These are phyloP conservation scores for Mythimna lalbum DNA, from an alignment of 2,888 invertebrate genomes.

Conservation along the genomic window DNA sequence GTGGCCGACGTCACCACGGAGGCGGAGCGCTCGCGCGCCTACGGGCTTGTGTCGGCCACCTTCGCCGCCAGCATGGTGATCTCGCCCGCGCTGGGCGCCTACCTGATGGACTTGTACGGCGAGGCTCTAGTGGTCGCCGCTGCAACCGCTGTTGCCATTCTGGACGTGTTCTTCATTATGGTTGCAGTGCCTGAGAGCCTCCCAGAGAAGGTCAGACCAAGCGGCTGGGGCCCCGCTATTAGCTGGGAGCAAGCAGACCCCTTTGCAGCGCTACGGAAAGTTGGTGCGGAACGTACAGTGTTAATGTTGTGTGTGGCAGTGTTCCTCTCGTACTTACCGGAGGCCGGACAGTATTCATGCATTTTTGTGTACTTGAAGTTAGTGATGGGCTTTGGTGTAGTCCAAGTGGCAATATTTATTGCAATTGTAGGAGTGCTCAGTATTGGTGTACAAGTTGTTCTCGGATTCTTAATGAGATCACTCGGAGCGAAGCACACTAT, in stretches of 20 bases:
- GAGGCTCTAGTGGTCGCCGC: conserved; percentile 97
- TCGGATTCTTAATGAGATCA: conserved; percentile 95
- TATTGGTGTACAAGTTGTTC: conserved; percentile 97
- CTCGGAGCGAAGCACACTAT: conserved; percentile 99
- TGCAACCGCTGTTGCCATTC: conserved; percentile 98
- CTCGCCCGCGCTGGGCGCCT: conserved; percentile 98
- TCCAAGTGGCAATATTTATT: conserved; percentile 99
- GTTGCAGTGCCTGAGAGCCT: conserved; percentile 99
- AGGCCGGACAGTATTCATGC: conserved; percentile 99
- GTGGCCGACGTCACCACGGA: conserved; percentile 99
- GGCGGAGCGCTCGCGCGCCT: conserved; percentile 98
- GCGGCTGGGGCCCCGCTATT: conserved; percentile 96
- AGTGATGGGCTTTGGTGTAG: conserved; percentile 98
- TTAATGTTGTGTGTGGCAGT: conserved; percentile 99
- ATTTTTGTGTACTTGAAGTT: conserved; percentile 99
- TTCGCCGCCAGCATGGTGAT: conserved; percentile 99
- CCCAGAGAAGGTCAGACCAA: conserved; percentile 96
- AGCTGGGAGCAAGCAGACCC: conserved; percentile 99
- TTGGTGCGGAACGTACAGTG: conserved; percentile 98
- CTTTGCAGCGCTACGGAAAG: conserved; percentile 97
- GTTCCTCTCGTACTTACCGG: conserved; percentile 99
- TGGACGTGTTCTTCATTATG: conserved; percentile 99
- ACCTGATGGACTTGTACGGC: conserved; percentile 96
- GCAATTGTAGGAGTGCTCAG: conserved; percentile 99
- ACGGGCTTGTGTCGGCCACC: conserved; percentile 99